These are phyloP conservation scores for Platyscapa corneri DNA, from an alignment of 1,140 invertebrate genomes.

Conservation along the genomic window DNA sequence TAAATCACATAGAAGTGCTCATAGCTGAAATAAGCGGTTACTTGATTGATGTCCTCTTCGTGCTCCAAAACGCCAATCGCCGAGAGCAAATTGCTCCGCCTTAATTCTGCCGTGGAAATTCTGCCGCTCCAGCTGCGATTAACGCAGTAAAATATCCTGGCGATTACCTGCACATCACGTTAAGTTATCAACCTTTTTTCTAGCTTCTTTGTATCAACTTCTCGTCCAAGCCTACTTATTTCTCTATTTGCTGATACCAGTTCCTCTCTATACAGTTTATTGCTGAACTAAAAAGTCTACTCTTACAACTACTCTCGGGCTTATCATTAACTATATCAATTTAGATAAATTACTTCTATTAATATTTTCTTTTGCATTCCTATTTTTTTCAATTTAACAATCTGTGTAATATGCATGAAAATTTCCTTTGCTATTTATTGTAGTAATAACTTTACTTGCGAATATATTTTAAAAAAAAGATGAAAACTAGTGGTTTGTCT, in stretches of 20 bases:
- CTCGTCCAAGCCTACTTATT: not conserved
- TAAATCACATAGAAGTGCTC: conserved; percentile 99
- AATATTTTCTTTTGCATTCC: not conserved
- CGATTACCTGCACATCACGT: conserved; percentile 83
- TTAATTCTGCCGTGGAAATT: conserved; percentile 91
- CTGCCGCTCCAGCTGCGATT: conserved; percentile 98
- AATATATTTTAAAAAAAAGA: no score
- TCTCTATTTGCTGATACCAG: not conserved
- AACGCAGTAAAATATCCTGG: conserved; percentile 98
- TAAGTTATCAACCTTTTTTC: not conserved
- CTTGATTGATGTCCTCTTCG: conserved; percentile 97
- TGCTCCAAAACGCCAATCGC: conserved; percentile 87
- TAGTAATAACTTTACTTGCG: no score
- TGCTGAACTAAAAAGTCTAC: not conserved
- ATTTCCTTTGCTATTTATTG: no score
- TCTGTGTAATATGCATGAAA: not conserved
- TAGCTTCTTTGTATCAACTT: no score
- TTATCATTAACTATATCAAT: not conserved
- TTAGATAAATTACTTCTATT: no score
- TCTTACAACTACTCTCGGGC: not conserved
- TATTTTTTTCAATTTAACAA: not conserved
- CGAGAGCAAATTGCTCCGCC: conserved; percentile 90
- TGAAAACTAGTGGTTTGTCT: not conserved
- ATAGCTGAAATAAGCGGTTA: conserved; percentile 98
- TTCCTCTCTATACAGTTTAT: not conserved